Evolutionary conservation across 2,113 vertebrate species (phyloP).

Genomic region (Emydura subglobosa): DNA sequence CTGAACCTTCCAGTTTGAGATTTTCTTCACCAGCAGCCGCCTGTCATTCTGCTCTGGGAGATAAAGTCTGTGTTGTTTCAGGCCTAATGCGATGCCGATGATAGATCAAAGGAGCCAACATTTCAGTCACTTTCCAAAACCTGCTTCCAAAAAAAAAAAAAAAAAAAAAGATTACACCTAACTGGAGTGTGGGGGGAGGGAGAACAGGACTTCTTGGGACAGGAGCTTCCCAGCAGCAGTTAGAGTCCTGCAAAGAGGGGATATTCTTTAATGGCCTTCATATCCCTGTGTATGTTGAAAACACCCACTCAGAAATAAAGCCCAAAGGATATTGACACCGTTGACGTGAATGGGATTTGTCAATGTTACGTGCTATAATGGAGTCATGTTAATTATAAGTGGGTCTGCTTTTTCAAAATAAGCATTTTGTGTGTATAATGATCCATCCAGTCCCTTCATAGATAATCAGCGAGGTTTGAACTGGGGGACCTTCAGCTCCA

Average conservation of each 20-base stretch:
- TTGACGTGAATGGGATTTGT: not conserved
- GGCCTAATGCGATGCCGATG: constrained; percentile 23
- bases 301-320: not conserved
- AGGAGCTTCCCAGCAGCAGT: not conserved
- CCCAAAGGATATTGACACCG: not conserved
- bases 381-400: not conserved
- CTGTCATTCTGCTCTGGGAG: not conserved
- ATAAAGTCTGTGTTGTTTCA: not conserved
- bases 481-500: not conserved
- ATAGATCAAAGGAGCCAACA: constrained; percentile 50
- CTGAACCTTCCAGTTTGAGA: not conserved
- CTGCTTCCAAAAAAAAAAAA: not conserved
- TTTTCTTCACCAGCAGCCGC: constrained; percentile 26
- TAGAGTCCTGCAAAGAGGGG: not conserved
- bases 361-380: not conserved
- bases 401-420: not conserved
- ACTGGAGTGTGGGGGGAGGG: fast-evolving
- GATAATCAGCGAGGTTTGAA: not conserved
- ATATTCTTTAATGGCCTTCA: not conserved
- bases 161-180: not conserved
- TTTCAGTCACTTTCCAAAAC: not conserved
- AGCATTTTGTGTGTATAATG: not conserved
- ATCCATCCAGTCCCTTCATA: not conserved
- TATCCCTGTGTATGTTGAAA: not conserved
- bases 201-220: not conserved